A percentile compares a stretch with the other conserved stretches of the same genome.
Evolutionary conservation across 92 coral and sea anemone species (phyloP).

Genomic region (Desmophyllum pertusum): DNA sequence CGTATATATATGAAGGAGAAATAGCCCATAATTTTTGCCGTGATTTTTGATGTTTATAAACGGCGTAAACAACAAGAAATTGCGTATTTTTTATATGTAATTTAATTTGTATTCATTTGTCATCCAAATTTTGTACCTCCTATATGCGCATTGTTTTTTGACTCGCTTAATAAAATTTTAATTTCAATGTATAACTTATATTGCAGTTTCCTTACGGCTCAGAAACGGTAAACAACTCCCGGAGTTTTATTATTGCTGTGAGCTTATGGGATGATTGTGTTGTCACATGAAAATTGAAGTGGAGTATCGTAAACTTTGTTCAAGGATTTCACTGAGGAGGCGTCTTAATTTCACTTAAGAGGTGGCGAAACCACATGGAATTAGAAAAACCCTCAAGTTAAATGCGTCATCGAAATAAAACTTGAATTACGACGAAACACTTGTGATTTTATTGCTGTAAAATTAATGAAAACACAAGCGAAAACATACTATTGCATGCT

Average conservation of each 20-base stretch:
- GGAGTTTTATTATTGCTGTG: neutral
- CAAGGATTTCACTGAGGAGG: neutral
- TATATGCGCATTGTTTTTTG: neutral
- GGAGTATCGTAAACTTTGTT: neutral
- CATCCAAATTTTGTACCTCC: neutral
- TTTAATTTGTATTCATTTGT: neutral
- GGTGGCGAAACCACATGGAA: conserved; percentile 2
- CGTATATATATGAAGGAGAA: too few species aligned
- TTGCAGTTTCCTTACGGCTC: neutral
- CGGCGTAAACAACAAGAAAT: neutral
- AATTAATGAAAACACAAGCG: neutral
- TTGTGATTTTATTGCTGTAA: neutral
- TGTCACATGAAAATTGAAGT: neutral
- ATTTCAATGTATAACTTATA: neutral
- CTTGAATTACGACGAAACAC: neutral
- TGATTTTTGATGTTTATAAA: neutral
- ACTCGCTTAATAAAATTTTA: conserved; percentile 5
- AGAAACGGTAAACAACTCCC: neutral
- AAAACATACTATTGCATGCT: neutral
- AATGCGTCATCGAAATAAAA: neutral
- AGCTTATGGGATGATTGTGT: neutral
- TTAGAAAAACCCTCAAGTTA: conserved; percentile 9
- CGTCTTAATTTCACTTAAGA: conserved; percentile 16
- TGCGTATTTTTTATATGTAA: neutral
- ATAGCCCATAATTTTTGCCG: neutral